Conservation (phyloP, 23 tunicate genomes). For the Halocynthia aurantium region DNA sequence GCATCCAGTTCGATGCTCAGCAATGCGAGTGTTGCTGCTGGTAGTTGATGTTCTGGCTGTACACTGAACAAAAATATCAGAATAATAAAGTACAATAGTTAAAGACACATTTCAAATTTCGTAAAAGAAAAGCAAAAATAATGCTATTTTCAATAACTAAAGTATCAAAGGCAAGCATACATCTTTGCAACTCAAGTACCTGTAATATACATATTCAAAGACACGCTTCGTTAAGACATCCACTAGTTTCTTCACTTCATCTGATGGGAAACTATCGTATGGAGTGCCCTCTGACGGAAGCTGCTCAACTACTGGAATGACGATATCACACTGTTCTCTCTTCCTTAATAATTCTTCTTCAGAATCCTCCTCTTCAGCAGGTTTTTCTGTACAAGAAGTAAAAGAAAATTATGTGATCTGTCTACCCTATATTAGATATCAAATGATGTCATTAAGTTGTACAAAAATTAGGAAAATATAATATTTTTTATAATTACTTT, state of each 20-base stretch:
- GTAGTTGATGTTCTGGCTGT: slow-evolving; percentile 73
- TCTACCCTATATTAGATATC: too few species aligned
- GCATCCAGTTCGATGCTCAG: slow-evolving; percentile 65
- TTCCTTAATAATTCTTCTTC: slow-evolving; percentile 44
- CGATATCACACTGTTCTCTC: slow-evolving; percentile 33
- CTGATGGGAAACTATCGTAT: slow-evolving; percentile 19
- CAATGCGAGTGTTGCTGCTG: slow-evolving; percentile 47
- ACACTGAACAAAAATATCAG: slow-evolving; percentile 30
- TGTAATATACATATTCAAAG: slow-evolving; percentile 49
- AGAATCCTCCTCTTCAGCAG: slow-evolving; percentile 19
- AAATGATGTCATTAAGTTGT: too few species aligned
- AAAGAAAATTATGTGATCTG: too few species aligned
- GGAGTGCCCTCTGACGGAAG: slow-evolving; percentile 32
- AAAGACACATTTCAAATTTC: not conserved
- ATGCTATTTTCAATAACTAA: not conserved
- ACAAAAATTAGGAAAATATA: too few species aligned
- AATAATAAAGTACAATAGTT: not conserved
- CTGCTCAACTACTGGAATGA: slow-evolving; percentile 41
- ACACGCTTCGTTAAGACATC: slow-evolving; percentile 57
- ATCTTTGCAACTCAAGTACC: slow-evolving; percentile 10
- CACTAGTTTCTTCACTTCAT: slow-evolving; percentile 47
- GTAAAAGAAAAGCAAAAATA: not conserved
- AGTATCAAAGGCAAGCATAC: too few species aligned
- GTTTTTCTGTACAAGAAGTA: too few species aligned
- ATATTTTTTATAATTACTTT: not conserved